Evolutionary conservation across 1,140 invertebrate species (phyloP).

Genomic region (Babylonia areolata): DNA sequence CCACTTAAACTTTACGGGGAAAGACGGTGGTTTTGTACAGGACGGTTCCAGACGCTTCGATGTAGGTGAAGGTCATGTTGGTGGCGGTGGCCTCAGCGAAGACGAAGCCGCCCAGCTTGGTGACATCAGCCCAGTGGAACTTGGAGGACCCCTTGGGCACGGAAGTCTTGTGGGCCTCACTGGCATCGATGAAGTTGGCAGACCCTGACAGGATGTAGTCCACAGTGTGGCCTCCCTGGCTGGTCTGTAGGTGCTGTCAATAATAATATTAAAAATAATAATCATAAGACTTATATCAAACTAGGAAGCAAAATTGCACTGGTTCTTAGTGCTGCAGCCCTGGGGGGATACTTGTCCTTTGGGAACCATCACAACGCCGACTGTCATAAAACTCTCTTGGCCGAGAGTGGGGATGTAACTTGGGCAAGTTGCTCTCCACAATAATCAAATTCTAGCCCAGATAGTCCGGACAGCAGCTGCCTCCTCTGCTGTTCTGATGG

Average conservation of each 20-base stretch:
- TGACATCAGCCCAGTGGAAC: slow-evolving; percentile 73
- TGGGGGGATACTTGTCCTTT: no score
- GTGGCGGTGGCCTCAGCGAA: slow-evolving; percentile 64
- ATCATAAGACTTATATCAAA: no score
- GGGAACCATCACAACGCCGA: no score
- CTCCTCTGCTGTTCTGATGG: no score
- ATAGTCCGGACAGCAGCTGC: no score
- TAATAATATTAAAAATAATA: no score
- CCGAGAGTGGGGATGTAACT: no score
- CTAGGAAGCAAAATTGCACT: no score
- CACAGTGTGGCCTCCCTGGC: slow-evolving; percentile 54
- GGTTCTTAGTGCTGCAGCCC: no score
- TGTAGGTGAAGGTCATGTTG: slow-evolving; percentile 73
- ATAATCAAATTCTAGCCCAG: no score
- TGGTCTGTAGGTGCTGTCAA: slow-evolving; percentile 69
- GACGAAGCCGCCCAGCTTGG: slow-evolving; percentile 72
- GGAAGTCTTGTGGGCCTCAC: slow-evolving; percentile 60
- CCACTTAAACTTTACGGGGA: slow-evolving; percentile 39
- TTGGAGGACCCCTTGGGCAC: slow-evolving; percentile 69
- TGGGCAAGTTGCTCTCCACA: no score
- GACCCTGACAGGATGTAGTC: slow-evolving; percentile 75
- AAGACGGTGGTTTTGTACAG: slow-evolving; percentile 43
- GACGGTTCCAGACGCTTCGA: slow-evolving; percentile 57
- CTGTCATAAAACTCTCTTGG: no score
- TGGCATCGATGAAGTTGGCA: slow-evolving; percentile 74